phyloP scores from a whole-genome alignment of 2,888 invertebrate genomes.

The Leistus spinibarbis region DNA sequence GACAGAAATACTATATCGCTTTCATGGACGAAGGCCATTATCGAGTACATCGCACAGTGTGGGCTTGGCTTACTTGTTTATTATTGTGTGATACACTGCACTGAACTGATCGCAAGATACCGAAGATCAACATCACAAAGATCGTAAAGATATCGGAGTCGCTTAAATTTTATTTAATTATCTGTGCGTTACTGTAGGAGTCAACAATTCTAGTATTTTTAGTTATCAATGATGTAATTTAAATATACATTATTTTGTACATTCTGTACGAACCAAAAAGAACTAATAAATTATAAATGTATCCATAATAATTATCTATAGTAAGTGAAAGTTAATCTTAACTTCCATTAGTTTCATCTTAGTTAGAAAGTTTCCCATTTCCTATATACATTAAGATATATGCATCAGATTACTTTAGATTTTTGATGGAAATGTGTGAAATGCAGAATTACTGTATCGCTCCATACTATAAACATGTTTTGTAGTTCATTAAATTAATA shows the following conservation, averaged over 20 bases:
- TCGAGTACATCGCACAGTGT: neutral
- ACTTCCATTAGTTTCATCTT: too few relatives aligned
- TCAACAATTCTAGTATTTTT: neutral
- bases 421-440: neutral
- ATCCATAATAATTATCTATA: too few relatives aligned
- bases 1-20: neutral
- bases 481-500: conserved; percentile 7
- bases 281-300: too few relatives aligned
- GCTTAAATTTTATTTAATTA: neutral
- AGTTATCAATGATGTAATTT: too few relatives aligned
- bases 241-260: too few relatives aligned
- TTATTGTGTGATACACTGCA: neutral
- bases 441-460: neutral
- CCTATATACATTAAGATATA: neutral
- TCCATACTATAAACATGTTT: neutral
- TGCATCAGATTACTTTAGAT: neutral
- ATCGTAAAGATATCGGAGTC: neutral
- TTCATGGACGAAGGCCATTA: neutral
- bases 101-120: neutral
- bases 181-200: neutral
- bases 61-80: neutral
- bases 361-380: neutral
- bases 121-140: neutral
- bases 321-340: neutral
- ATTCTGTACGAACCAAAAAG: too few relatives aligned